These are phyloP conservation scores for Danio choprae DNA, from an alignment of 2,797 vertebrate species.

Conservation along the genomic window DNA sequence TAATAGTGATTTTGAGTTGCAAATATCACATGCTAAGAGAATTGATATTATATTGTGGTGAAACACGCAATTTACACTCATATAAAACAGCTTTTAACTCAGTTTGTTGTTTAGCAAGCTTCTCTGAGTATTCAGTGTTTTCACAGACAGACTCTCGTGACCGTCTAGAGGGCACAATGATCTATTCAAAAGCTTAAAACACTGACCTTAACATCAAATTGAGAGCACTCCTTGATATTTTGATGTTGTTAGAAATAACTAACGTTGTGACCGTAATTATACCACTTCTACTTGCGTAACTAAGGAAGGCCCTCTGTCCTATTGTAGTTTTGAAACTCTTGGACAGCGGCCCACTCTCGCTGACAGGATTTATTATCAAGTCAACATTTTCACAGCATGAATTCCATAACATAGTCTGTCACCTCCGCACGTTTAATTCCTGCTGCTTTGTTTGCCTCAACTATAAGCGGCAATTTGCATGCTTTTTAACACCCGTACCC, in stretches of 20 bases:
- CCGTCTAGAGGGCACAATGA: not conserved
- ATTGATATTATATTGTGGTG: no score
- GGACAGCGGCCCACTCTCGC: not conserved
- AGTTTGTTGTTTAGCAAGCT: not conserved
- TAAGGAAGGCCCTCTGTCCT: not conserved
- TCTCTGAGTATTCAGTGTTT: not conserved
- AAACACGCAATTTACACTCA: no score
- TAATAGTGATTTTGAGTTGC: no score
- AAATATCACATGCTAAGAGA: no score
- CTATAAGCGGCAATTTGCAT: not conserved
- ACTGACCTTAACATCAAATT: not conserved
- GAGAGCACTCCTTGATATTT: not conserved
- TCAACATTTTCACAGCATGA: not conserved
- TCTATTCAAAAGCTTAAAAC: conserved; percentile 1
- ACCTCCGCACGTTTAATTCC: conserved; percentile 1
- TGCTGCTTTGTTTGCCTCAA: conserved; percentile 19
- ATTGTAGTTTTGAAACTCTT: not conserved
- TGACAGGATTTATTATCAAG: conserved; percentile 13
- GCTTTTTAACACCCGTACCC: not conserved
- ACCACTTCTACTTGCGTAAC: not conserved
- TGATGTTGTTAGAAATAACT: not conserved
- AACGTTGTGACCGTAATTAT: not conserved
- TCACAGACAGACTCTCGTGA: not conserved
- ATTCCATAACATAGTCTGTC: not conserved
- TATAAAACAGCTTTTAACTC: not conserved